Percentiles rank a stretch among this genome's conserved stretches.
phyloP scores from a whole-genome alignment of 1,140 invertebrate species.

The Pseudomyrmex flavicornis region DNA sequence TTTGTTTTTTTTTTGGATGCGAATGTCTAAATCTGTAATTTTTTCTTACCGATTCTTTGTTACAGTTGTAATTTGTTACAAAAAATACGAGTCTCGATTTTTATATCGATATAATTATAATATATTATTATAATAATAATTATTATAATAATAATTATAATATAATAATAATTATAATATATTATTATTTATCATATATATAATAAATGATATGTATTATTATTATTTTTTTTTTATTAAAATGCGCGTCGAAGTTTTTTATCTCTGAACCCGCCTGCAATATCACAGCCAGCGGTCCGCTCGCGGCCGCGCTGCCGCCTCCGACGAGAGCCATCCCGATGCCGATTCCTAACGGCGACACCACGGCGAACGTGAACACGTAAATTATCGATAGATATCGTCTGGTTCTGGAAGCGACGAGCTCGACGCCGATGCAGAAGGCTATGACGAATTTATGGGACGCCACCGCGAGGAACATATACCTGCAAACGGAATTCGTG shows the following conservation, averaged over 20 bases:
- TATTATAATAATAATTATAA: no score
- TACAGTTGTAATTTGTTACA: no score
- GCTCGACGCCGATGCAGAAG: constrained; percentile 93
- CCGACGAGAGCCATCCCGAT: constrained; percentile 89
- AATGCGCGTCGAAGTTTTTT: background rate
- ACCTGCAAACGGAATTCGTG: constrained; percentile 81
- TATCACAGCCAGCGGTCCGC: constrained; percentile 86
- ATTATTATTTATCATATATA: no score
- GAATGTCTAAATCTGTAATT: background rate
- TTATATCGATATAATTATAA: no score
- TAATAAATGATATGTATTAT: no score
- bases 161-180: no score
- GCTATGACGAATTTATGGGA: constrained; percentile 96
- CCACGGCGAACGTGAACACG: constrained; percentile 91
- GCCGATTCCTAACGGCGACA: constrained; percentile 91
- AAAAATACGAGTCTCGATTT: no score
- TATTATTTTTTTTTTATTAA: background rate
- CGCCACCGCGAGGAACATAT: constrained; percentile 93
- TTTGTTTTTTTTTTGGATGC: background rate
- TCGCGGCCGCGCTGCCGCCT: constrained; percentile 86
- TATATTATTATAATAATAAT: no score
- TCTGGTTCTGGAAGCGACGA: constrained; percentile 89
- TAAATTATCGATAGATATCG: constrained; percentile 88
- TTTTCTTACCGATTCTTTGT: no score
- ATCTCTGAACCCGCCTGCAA: constrained; percentile 76